Base-by-base conservation (phyloP, 2,888 invertebrate genomes). In the Trichogramma dendrolimi region DNA sequence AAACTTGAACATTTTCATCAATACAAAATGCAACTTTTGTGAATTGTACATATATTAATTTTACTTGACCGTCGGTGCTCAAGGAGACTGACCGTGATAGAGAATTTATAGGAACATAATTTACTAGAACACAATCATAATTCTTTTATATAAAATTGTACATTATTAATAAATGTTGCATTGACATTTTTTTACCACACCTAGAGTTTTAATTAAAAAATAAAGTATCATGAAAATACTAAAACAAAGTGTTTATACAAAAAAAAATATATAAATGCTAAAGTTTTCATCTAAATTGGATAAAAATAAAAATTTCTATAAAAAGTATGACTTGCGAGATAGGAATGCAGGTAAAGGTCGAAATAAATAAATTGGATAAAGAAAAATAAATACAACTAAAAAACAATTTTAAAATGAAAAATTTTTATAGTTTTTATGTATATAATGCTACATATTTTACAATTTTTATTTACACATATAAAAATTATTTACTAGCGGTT, bases 391-490 rank as follows among this genome's bases (percentile, higher is more conserved):
- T 61, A 62, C 61, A 67, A 66, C 58, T 64, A 55, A 66, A 62
- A 61, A 65, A 42, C 61, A 63, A 62, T 61, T 65, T 65, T 65
- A 61, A 61, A 63, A 65, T 63, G 59, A 63, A 56, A 61, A 57
- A 41, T 53, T 5, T 53, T 11, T 53, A 11, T 53, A 43, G 27
- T 27, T 27, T 53, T 14, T 44, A 40, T 48, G 47, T 54, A 57
- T 55, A 62, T 62, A 61, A 59, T 62, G 56, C 60, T 62, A 62
- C 60, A 65, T 56, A 61, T 65, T 65, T 65, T 65, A 65, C 65
- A 65, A 65, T 65, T 62, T 65, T 62, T 65, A 65, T 65, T 58
- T 65, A 65, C 62, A 63, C 63, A 60, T 65, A 65, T 62, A 62
- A 65, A 65, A 65, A 65, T 62, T 65, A 65, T 62, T 62, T 62